Conservation (phyloP, 2,113 vertebrate genomes). For the Calyptomena viridis region DNA sequence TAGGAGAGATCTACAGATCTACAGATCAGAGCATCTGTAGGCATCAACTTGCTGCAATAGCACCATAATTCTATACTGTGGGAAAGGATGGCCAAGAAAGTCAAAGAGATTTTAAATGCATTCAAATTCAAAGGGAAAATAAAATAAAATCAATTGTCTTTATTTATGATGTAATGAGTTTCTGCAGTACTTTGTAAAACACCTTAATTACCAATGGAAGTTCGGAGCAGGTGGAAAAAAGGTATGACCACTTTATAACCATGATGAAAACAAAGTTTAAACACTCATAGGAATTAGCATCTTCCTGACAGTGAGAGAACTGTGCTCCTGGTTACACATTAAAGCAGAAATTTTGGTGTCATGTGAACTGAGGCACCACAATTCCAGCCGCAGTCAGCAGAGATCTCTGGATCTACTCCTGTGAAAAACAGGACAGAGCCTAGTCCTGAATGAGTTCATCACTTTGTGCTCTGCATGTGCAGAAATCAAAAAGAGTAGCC, state of each 20-base stretch:
- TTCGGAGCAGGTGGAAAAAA: not conserved
- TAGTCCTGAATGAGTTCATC: not conserved
- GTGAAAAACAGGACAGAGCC: not conserved
- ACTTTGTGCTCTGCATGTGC: not conserved
- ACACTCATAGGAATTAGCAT: not conserved
- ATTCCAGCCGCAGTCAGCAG: not conserved
- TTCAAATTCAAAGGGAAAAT: not conserved
- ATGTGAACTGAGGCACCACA: not conserved
- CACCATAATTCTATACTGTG: not conserved
- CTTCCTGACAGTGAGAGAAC: not conserved
- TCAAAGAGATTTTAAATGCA: not conserved
- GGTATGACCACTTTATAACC: not conserved
- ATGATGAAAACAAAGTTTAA: not conserved
- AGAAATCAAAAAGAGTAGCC: not conserved
- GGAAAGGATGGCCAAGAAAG: not conserved
- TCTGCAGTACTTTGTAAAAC: not conserved
- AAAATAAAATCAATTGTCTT: not conserved
- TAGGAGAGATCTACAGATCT: not conserved
- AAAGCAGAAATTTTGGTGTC: not conserved
- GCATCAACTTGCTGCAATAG: not conserved
- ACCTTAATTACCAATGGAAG: not conserved
- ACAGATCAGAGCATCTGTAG: not conserved
- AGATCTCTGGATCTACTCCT: not conserved
- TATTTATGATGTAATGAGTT: not conserved
- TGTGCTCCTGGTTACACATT: not conserved